Evolutionary conservation across 1,140 invertebrate species (phyloP), one percentile per base, ranked within the genome.

Genomic region (Achatina immaculata): DNA sequence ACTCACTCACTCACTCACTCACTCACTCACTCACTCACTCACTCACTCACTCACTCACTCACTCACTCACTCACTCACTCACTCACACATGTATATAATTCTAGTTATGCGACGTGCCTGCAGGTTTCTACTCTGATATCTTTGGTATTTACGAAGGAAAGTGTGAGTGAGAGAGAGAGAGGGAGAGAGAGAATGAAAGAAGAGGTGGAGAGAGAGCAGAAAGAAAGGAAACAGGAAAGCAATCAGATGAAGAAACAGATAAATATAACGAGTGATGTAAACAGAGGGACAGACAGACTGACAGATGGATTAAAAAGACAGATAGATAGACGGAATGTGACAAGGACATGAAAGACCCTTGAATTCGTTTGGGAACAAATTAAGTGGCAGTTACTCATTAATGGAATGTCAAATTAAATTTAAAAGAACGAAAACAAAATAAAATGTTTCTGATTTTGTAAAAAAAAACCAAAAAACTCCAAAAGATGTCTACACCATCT

Each of bases 1-100:
- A 66, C 62, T 31, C 62, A 66, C 62, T 31, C 62, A 66, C 62
- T 31, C 62, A 66, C 62, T 31, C 62, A 66, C 62, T n/a, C 62
- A 14, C 62, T 31, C 62, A 66, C 62, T 31, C n/a, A 66, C 62
- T 31, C 62, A 36, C 62, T n/a, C 9, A 66, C 62, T n/a, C 9
- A 66, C 62, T n/a, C 9, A 31, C 62, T 31, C 62, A 66, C 62
- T 31, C 45, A 48, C 45, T 48, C 62, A 66, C 34, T 66, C 34
- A 66, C 62, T 31, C 7, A 66, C 34, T n/a, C 7, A 36, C 62
- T n/a, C 9, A 66, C 62, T 31, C 9, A 66, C 62, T 66, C 9
- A 66, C 62, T 31, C 7, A 66, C 62, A 55, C 51, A 55, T n/a
- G n/a, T 55, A 55, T 66, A 66, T 36, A 9, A 9, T 9, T 9